These are phyloP conservation scores for Valencia hispanica DNA, from an alignment of 2,797 vertebrate genomes.

Conservation along the genomic window DNA sequence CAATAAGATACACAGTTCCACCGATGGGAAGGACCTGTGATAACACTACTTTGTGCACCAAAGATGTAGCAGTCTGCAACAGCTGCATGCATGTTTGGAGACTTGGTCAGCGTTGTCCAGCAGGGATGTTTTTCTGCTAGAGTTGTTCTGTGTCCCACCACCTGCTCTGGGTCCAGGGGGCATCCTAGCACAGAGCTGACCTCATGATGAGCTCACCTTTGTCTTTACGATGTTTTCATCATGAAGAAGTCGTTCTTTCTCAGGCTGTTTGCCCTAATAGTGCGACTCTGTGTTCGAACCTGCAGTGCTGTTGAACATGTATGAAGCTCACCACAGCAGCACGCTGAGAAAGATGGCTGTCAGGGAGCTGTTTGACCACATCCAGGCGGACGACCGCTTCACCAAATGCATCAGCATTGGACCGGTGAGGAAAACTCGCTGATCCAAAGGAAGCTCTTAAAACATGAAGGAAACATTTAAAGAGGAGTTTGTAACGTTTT, in stretches of 20 bases:
- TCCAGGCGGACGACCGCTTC: conserved; percentile 91
- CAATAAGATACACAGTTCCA: too few relatives aligned
- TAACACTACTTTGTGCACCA: not conserved
- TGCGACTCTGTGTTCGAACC: conserved; percentile 17
- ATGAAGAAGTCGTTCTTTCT: not conserved
- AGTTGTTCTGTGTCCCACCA: not conserved
- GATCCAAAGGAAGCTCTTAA: not conserved
- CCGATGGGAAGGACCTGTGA: not conserved
- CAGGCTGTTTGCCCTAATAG: not conserved
- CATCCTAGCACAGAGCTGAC: not conserved
- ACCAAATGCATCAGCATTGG: conserved; percentile 94
- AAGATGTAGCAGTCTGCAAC: not conserved
- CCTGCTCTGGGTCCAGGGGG: not conserved
- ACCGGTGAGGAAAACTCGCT: conserved; percentile 77
- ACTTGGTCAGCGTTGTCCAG: not conserved
- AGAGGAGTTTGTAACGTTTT: not conserved
- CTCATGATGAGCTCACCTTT: not conserved
- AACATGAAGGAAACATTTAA: not conserved
- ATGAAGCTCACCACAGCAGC: conserved; percentile 88
- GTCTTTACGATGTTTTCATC: too few relatives aligned
- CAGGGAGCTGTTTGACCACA: conserved; percentile 87
- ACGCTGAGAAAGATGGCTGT: conserved; percentile 81
- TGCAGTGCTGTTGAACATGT: conserved; percentile 85
- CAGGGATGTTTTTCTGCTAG: not conserved
- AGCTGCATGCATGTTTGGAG: not conserved